These are phyloP conservation scores for Ligdia adustata DNA, from an alignment of 2,888 invertebrate species.

Conservation along the genomic window DNA sequence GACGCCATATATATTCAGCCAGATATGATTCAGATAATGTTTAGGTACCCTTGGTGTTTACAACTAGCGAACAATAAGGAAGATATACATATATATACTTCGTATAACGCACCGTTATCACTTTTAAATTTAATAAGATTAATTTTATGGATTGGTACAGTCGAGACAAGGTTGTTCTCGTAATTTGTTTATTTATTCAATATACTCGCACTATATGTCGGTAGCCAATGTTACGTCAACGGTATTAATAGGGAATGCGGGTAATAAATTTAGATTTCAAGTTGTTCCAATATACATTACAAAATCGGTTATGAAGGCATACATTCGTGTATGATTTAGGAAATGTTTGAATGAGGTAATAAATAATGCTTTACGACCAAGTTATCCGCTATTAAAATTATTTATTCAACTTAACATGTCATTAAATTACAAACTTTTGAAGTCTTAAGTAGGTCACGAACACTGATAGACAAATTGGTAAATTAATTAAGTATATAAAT, in stretches of 20 bases:
- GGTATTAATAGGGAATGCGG: background rate
- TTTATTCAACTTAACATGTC: too few species aligned
- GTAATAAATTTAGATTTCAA: constrained; percentile 6
- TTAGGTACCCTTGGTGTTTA: constrained; percentile 12
- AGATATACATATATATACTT: constrained; percentile 6
- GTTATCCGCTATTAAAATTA: too few species aligned
- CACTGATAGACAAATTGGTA: too few species aligned
- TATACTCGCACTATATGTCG: background rate
- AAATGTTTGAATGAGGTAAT: too few species aligned
- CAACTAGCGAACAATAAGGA: constrained; percentile 20
- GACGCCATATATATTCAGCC: too few species aligned
- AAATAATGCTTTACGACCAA: too few species aligned
- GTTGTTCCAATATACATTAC: background rate
- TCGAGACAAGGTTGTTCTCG: constrained; percentile 17
- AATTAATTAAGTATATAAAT: too few species aligned
- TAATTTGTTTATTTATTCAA: constrained; percentile 11
- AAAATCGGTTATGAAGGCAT: too few species aligned
- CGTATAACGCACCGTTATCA: constrained; percentile 8
- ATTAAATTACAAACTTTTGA: too few species aligned
- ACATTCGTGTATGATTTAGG: too few species aligned
- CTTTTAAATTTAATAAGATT: constrained; percentile 8
- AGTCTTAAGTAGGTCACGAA: too few species aligned
- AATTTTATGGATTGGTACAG: constrained; percentile 2
- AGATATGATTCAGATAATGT: constrained; percentile 13
- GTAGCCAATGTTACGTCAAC: constrained; percentile 9